These are phyloP conservation scores for Drosophila longiperda DNA, from an alignment of 2,888 invertebrate species.

Conservation along the genomic window DNA sequence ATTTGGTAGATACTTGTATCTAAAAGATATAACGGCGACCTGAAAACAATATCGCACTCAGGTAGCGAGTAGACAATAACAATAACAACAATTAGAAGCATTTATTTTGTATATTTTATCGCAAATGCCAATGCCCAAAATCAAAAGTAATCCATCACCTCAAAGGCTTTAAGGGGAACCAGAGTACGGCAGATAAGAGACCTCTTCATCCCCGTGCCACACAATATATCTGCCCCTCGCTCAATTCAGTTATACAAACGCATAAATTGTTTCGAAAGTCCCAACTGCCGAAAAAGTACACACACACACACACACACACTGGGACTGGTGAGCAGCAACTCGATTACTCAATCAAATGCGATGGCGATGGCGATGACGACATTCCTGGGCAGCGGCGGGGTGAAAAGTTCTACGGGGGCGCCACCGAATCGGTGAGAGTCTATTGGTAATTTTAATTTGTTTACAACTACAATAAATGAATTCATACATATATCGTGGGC, in stretches of 20 bases:
- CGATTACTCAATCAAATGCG: constrained; percentile 75
- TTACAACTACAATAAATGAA: constrained; percentile 72
- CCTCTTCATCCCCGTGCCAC: constrained; percentile 17
- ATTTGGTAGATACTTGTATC: constrained; percentile 30
- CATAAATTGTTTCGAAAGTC: constrained; percentile 71
- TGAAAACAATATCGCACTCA: constrained; percentile 50
- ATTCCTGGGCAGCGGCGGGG: constrained; percentile 11
- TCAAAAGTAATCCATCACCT: constrained; percentile 79
- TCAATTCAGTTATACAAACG: constrained; percentile 58
- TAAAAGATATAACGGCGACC: constrained; percentile 56
- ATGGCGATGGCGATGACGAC: constrained; percentile 49
- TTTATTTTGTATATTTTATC: constrained; percentile 71
- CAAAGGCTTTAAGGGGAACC: constrained; percentile 72
- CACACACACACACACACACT: background rate
- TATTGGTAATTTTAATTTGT: constrained; percentile 75
- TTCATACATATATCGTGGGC: background rate
- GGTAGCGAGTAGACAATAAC: constrained; percentile 52
- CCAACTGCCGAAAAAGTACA: constrained; percentile 32
- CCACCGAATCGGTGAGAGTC: constrained; percentile 33
- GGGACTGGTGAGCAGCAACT: constrained; percentile 49
- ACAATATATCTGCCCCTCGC: constrained; percentile 19
- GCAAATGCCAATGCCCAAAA: constrained; percentile 71
- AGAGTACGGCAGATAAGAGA: constrained; percentile 67
- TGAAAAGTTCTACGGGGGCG: constrained; percentile 13
- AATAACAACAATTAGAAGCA: constrained; percentile 68